Percentiles rank a stretch among this genome's conserved stretches.
phyloP scores from a whole-genome alignment of 2,888 invertebrate genomes.

The Myopa tessellatipennis region DNA sequence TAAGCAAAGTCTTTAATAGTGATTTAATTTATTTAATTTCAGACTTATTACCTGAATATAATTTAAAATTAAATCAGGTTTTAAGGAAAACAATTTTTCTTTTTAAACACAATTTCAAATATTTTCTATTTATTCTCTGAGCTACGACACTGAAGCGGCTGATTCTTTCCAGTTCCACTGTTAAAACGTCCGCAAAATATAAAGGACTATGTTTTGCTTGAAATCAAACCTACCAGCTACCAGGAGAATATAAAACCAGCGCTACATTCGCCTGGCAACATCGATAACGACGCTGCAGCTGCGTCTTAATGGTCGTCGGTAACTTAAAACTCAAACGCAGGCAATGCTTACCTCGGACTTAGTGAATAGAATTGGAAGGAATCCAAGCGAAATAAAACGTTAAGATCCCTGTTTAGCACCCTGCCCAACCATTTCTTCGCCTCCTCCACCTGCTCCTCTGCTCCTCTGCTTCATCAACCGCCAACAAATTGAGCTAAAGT shows the following conservation, averaged over 20 bases:
- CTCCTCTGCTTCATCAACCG: not conserved
- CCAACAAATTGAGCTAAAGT: not conserved
- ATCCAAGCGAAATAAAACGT: not conserved
- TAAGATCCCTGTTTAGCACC: not conserved
- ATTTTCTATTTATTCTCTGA: no score
- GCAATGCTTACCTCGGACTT: not conserved
- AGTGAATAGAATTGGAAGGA: slow-evolving; percentile 7
- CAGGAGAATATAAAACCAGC: not conserved
- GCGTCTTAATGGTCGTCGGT: not conserved
- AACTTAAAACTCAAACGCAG: not conserved
- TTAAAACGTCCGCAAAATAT: no score
- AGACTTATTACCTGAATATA: no score
- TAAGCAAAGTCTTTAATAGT: no score
- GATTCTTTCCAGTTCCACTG: no score
- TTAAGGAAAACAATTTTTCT: no score
- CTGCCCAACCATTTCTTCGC: not conserved
- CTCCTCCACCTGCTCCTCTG: not conserved
- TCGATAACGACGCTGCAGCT: not conserved
- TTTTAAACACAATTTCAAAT: no score
- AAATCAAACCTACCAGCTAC: not conserved
- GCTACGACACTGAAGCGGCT: no score
- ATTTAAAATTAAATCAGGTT: no score
- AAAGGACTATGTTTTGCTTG: not conserved
- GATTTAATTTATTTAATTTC: no score
- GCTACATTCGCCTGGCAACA: not conserved